Conservation (phyloP, 1,140 invertebrate species). For the Muscidifurax raptorellus region DNA sequence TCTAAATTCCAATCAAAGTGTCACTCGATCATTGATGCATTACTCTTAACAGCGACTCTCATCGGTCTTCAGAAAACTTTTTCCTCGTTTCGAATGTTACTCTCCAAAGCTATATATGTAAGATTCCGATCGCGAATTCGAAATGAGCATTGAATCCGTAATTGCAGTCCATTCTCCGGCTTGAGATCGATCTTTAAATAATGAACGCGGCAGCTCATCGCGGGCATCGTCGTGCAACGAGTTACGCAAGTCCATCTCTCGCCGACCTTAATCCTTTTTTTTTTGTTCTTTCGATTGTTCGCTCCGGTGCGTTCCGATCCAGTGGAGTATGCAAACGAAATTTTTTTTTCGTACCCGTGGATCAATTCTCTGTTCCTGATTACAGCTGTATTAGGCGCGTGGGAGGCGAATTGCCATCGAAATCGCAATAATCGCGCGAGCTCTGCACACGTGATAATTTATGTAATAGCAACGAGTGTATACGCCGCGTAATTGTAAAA, state of each 20-base stretch:
- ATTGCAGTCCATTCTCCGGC: conserved; percentile 9
- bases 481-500: neutral
- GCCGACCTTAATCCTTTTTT: conserved; percentile 38
- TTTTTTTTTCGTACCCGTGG: neutral
- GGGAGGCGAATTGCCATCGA: neutral
- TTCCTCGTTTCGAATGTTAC: neutral
- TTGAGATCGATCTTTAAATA: conserved; percentile 14
- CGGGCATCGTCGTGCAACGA: neutral
- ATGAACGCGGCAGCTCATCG: neutral
- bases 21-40: too few species aligned
- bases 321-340: conserved; percentile 42
- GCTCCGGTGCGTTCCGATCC: conserved; percentile 9
- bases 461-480: neutral
- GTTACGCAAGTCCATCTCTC: neutral
- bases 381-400: too few species aligned
- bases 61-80: neutral
- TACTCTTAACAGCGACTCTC: too few species aligned
- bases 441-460: neutral
- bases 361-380: too few species aligned
- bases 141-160: neutral
- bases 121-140: neutral
- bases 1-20: too few species aligned
- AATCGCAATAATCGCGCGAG: neutral
- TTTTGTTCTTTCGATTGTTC: conserved; percentile 8
- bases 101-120: neutral